A percentile compares a stretch with the other conserved stretches of the same genome.
Conservation (phyloP, 2,797 vertebrate genomes). For the Sebastes cheni region DNA sequence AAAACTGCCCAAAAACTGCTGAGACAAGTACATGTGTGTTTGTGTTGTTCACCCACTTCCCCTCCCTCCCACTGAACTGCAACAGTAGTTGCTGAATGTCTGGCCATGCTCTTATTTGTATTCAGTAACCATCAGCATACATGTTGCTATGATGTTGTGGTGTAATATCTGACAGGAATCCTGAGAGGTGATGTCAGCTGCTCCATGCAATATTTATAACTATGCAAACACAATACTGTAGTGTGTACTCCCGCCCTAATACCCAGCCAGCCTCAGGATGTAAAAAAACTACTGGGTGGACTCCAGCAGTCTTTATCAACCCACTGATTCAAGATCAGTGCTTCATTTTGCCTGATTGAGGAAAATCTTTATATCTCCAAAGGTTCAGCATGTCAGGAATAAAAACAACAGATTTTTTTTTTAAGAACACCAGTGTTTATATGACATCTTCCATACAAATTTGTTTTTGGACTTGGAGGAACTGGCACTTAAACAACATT, state of each 20-base stretch:
- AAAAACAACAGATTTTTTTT: not conserved
- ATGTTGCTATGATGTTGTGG: constrained; percentile 59
- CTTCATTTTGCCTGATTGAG: not conserved
- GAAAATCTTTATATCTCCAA: not conserved
- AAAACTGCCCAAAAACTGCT: constrained; percentile 71
- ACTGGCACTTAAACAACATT: constrained; percentile 17
- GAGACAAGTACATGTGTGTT: constrained; percentile 47
- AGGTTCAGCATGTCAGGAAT: not conserved
- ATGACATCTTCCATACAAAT: not conserved
- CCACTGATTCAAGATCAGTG: constrained; percentile 13
- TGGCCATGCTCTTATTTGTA: constrained; percentile 38
- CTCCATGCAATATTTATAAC: constrained; percentile 55
- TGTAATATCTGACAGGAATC: constrained; percentile 44
- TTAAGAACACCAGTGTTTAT: not conserved
- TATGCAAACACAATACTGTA: constrained; percentile 67
- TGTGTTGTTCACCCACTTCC: constrained; percentile 19
- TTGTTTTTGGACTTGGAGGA: not conserved
- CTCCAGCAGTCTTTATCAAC: not conserved
- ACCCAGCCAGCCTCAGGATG: constrained; percentile 13
- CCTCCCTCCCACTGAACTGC: constrained; percentile 44
- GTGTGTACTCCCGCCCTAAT: constrained; percentile 9
- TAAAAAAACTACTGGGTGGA: not conserved
- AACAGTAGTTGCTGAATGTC: constrained; percentile 50
- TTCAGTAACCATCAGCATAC: constrained; percentile 44
- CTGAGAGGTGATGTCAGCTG: constrained; percentile 42